A percentile compares a stretch with the other conserved stretches of the same genome.
phyloP scores from a whole-genome alignment of 2,888 invertebrate species.

The Escarpia spicata region DNA sequence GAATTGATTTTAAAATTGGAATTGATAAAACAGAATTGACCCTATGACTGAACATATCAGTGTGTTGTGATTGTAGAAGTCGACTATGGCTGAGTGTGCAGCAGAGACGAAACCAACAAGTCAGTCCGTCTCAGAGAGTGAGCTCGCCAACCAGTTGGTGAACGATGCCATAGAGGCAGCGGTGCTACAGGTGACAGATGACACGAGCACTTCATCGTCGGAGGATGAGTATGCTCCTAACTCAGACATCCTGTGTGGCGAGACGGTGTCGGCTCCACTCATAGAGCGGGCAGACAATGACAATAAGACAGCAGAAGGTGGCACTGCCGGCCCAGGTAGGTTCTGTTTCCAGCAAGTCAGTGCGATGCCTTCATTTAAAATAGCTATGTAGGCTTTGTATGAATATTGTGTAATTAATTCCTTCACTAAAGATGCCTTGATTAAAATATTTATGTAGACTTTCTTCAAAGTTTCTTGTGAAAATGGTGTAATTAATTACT shows the following conservation, averaged over 20 bases:
- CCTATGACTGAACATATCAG: too few relatives aligned
- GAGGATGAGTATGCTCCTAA: not conserved
- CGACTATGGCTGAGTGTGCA: not conserved
- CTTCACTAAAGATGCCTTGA: too few relatives aligned
- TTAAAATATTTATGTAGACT: too few relatives aligned
- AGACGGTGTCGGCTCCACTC: not conserved
- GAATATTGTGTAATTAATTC: too few relatives aligned
- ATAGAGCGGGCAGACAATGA: not conserved
- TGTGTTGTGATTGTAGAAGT: not conserved
- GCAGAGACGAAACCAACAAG: not conserved
- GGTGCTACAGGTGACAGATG: not conserved
- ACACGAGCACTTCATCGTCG: not conserved
- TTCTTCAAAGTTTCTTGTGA: too few relatives aligned
- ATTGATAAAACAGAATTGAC: too few relatives aligned
- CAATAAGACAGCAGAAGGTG: not conserved
- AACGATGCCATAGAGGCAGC: not conserved
- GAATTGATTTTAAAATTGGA: too few relatives aligned
- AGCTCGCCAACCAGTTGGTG: not conserved
- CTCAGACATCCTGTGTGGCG: not conserved
- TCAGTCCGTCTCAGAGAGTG: not conserved
- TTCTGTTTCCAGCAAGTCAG: not conserved
- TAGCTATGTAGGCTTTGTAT: too few relatives aligned
- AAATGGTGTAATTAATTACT: too few relatives aligned
- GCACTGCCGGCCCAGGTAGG: not conserved
- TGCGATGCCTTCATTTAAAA: too few relatives aligned